A percentile compares a stretch with the other conserved stretches of the same genome.
Conservation (phyloP, 2,888 invertebrate genomes). For the Ceramica pisi region DNA sequence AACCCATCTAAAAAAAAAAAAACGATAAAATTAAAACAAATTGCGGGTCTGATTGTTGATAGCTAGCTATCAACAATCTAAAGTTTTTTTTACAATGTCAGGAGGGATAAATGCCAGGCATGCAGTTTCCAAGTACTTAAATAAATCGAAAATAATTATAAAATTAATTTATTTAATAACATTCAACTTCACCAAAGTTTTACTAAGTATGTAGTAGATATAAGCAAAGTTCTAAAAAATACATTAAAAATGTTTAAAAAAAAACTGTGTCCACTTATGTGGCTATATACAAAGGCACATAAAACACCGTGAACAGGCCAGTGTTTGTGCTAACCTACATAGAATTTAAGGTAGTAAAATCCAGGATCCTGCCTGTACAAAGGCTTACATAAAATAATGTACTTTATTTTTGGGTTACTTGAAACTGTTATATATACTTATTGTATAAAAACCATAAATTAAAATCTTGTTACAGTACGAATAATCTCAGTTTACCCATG, state of each 20-base stretch:
- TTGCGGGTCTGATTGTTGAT: not conserved
- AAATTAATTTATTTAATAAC: slow-evolving; percentile 57
- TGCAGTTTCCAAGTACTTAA: slow-evolving; percentile 1
- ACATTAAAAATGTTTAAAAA: slow-evolving; percentile 36
- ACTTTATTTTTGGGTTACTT: slow-evolving; percentile 36
- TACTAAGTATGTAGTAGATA: slow-evolving; percentile 32
- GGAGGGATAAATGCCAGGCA: not conserved
- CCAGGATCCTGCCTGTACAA: slow-evolving; percentile 3
- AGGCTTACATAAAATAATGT: slow-evolving; percentile 37
- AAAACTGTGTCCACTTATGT: slow-evolving; percentile 48
- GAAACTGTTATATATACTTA: slow-evolving; percentile 6
- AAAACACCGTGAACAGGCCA: slow-evolving; percentile 41
- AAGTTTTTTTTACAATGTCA: not conserved
- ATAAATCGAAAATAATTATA: slow-evolving; percentile 32
- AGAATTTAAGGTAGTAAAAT: slow-evolving; percentile 15
- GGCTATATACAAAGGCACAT: slow-evolving; percentile 61
- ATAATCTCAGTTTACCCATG: too few species aligned
- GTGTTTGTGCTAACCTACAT: slow-evolving; percentile 54
- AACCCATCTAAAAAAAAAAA: too few species aligned
- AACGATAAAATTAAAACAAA: too few species aligned
- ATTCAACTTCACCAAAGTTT: slow-evolving; percentile 50
- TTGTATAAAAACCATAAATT: slow-evolving; percentile 4
- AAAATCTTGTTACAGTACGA: too few species aligned
- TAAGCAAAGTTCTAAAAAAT: slow-evolving; percentile 47
- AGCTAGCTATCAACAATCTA: too few species aligned